Conservation (phyloP, 2,113 vertebrate species). For the Edolisoma coerulescens region DNA sequence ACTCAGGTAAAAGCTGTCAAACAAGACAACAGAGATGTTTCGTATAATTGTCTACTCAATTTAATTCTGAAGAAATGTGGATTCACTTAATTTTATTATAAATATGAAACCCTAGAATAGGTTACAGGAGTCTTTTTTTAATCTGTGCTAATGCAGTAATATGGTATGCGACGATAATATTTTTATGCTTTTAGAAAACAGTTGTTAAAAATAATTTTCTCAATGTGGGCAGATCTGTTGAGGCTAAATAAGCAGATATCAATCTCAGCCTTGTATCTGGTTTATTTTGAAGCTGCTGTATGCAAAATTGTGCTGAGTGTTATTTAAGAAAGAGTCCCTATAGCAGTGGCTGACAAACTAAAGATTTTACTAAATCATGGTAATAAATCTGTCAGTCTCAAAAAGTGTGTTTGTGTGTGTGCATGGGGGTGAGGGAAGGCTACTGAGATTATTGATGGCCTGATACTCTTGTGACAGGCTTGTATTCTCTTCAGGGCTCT, state of each 20-base stretch:
- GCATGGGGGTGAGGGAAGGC: neutral
- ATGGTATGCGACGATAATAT: neutral
- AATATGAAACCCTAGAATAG: neutral
- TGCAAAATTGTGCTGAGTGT: neutral
- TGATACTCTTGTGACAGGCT: neutral
- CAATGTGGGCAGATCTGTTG: neutral
- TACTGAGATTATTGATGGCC: neutral
- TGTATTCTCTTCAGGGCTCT: neutral
- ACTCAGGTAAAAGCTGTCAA: slow-evolving; percentile 84
- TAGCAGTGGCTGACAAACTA: neutral
- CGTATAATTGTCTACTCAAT: neutral
- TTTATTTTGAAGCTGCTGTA: neutral
- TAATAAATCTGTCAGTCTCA: neutral
- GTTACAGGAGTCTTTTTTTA: neutral
- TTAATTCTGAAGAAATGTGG: neutral
- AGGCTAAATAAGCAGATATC: neutral
- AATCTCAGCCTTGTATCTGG: neutral
- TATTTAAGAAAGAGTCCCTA: neutral
- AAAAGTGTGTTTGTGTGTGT: neutral
- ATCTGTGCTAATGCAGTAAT: neutral
- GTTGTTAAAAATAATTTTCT: neutral
- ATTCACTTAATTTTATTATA: neutral
- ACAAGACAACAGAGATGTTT: slow-evolving; percentile 13
- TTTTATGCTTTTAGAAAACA: neutral
- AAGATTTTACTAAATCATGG: neutral